A percentile compares a stretch with the other conserved stretches of the same genome.
Conservation (phyloP, 53 echinoderm and acorn worm genomes). For the Hippasteria phrygiana region DNA sequence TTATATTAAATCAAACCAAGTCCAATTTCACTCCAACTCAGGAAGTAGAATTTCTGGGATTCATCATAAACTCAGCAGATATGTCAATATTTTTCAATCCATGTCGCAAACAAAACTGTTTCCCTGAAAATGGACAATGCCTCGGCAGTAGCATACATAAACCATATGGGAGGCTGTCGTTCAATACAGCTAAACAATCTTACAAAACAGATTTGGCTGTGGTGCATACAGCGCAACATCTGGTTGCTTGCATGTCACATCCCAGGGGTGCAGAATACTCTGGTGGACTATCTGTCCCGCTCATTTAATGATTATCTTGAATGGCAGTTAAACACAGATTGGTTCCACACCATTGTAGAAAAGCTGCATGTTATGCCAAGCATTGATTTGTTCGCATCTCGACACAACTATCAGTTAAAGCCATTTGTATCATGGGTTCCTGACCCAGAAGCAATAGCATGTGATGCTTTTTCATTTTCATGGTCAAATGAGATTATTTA, state of each 20-base stretch:
- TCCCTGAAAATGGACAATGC: not conserved
- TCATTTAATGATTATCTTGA: constrained; percentile 12
- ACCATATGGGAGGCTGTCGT: constrained; percentile 23
- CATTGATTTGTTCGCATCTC: constrained; percentile 29
- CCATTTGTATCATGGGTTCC: constrained; percentile 25
- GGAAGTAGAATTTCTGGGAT: constrained; percentile 1
- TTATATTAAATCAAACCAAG: constrained; percentile 13
- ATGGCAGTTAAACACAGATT: not conserved
- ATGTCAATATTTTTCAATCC: too few species aligned
- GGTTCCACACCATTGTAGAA: not conserved
- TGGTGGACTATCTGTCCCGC: not conserved
- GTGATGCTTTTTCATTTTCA: constrained; percentile 3
- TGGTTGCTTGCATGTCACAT: constrained; percentile 34
- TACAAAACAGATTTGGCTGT: not conserved
- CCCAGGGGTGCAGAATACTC: constrained; percentile 1
- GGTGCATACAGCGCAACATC: not conserved
- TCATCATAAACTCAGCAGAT: constrained; percentile 15
- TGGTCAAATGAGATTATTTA: constrained; percentile 29
- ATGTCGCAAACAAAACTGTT: not conserved
- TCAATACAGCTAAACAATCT: not conserved
- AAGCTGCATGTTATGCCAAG: not conserved
- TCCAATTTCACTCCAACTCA: not conserved
- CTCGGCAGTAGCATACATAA: constrained; percentile 49
- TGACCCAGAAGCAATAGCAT: constrained; percentile 19
- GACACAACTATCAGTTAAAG: constrained; percentile 25